Percentiles rank a stretch among this genome's conserved stretches.
phyloP scores from a whole-genome alignment of 2,113 vertebrate genomes.

The Aldabrachelys gigantea region DNA sequence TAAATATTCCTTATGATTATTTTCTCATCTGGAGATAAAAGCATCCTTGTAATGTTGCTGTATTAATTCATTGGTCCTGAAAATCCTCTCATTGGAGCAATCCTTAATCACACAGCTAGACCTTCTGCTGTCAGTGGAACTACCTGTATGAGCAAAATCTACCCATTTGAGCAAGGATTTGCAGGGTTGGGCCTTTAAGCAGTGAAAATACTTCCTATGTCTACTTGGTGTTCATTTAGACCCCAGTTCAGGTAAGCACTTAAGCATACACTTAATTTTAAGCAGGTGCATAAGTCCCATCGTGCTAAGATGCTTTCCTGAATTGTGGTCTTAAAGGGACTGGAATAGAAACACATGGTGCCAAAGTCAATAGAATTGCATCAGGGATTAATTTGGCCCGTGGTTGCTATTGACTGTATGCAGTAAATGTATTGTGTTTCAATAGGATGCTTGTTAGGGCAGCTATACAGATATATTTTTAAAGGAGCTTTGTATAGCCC shows the following conservation, averaged over 20 bases:
- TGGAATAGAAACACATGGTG: accelerated
- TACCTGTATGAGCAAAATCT: not conserved
- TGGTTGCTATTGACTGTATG: not conserved
- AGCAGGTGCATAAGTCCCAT: not conserved
- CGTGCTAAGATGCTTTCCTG: not conserved
- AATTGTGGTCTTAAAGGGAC: not conserved
- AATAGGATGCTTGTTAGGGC: not conserved
- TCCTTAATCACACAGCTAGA: not conserved
- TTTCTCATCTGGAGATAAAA: constrained; percentile 33
- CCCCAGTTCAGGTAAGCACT: not conserved
- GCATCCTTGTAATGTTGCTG: accelerated
- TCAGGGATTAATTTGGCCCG: accelerated
- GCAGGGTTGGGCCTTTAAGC: not conserved
- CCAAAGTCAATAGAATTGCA: not conserved
- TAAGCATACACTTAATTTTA: not conserved
- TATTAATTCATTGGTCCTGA: constrained; percentile 34
- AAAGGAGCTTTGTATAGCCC: not conserved
- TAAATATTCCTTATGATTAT: not conserved
- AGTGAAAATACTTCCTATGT: not conserved
- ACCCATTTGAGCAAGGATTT: not conserved
- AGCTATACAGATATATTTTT: not conserved
- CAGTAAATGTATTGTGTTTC: not conserved
- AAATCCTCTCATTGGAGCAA: not conserved
- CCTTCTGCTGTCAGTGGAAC: constrained; percentile 24
- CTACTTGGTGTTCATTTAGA: not conserved